These are phyloP conservation scores for Idaea dimidiata DNA, from an alignment of 2,888 invertebrate genomes.

Conservation along the genomic window DNA sequence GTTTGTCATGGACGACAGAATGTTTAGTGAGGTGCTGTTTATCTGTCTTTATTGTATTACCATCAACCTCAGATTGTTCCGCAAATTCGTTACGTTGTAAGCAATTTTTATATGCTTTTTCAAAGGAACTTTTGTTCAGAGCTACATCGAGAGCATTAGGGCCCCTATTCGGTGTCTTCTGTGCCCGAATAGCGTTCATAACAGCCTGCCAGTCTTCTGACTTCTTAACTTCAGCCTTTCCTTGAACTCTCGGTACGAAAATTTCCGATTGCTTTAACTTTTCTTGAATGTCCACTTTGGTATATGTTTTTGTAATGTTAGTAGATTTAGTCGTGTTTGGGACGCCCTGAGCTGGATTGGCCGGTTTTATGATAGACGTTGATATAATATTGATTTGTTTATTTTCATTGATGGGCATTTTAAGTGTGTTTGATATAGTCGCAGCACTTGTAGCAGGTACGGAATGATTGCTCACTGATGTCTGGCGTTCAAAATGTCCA, in stretches of 20 bases:
- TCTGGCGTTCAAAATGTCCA: background rate
- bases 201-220: conserved; percentile 61
- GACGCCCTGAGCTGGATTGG: conserved; percentile 7
- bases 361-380: conserved; percentile 20
- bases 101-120: conserved; percentile 35
- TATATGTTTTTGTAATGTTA: conserved; percentile 4
- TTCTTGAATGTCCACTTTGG: conserved; percentile 8
- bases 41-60: background rate
- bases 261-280: conserved; percentile 17
- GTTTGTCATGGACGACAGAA: background rate
- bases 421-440: background rate
- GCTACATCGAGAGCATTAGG: conserved; percentile 60
- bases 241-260: conserved; percentile 6
- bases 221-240: conserved; percentile 18
- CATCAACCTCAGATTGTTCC: background rate
- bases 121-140: conserved; percentile 48
- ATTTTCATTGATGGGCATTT: conserved; percentile 5
- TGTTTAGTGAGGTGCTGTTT: background rate
- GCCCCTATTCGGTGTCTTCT: conserved; percentile 64
- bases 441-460: background rate
- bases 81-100: conserved; percentile 15
- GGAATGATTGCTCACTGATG: background rate
- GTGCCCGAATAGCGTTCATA: conserved; percentile 57
- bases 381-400: conserved; percentile 25
- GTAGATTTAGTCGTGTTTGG: conserved; percentile 6